A percentile compares a stretch with the other conserved stretches of the same genome.
phyloP scores from a whole-genome alignment of 2,888 invertebrate genomes.

The Atherix ibis region DNA sequence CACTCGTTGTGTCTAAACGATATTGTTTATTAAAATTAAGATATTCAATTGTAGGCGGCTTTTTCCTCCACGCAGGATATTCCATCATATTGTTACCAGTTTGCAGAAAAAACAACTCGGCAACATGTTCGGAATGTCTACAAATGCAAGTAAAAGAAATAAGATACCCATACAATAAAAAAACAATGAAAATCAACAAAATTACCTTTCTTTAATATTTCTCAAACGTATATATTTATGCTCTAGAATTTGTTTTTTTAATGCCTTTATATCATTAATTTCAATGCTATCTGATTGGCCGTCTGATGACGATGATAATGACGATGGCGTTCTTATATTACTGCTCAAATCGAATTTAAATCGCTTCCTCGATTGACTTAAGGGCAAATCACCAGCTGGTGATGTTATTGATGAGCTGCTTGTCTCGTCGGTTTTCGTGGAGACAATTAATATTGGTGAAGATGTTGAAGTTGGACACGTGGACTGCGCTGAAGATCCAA shows the following conservation, averaged over 20 bases:
- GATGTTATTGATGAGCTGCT: no score
- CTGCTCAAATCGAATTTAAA: no score
- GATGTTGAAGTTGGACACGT: no score
- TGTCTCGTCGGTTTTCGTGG: no score
- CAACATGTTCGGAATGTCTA: conserved; percentile 59
- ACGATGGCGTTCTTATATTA: conserved; percentile 2
- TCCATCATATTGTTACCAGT: conserved; percentile 80
- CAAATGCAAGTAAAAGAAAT: conserved; percentile 5
- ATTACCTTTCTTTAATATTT: conserved; percentile 47
- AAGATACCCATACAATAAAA: neutral
- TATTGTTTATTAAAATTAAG: conserved; percentile 59
- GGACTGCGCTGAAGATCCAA: no score
- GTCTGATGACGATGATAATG: conserved; percentile 2
- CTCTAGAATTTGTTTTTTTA: conserved; percentile 53
- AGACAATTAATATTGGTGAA: no score
- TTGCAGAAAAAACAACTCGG: conserved; percentile 77
- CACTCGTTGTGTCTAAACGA: conserved; percentile 39
- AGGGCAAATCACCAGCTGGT: no score
- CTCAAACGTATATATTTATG: conserved; percentile 53
- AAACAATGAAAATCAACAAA: neutral
- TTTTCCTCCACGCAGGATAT: conserved; percentile 67
- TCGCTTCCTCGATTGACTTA: no score
- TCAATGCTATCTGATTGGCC: conserved; percentile 9
- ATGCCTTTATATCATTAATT: conserved; percentile 32
- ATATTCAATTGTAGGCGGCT: conserved; percentile 59